Evolutionary conservation across 1,140 invertebrate species (phyloP), one percentile per base, ranked within the genome.

Genomic region (Aricia agestis): DNA sequence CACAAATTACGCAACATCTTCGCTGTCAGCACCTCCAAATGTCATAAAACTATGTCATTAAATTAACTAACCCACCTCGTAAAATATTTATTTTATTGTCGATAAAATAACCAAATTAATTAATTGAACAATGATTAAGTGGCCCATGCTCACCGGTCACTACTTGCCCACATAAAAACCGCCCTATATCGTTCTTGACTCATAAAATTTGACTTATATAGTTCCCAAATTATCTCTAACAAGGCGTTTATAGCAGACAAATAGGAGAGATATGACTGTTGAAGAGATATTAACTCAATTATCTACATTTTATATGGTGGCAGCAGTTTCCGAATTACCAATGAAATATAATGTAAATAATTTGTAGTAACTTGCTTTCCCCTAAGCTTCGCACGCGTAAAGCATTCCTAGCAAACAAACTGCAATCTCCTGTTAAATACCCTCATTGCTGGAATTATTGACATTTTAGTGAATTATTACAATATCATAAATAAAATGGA

Each of bases 111-210:
- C 85, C 76, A 84, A 84, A 90, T 86, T 87, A 89, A 91, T 91
- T 91, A 91, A 90, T 91, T 89, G 89, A 83, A 82, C 84, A 85
- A 89, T 91, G 85, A 91, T 88, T 86, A 88, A 90, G 75, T 84
- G 69, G 80, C 73, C 76, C 78, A 80, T 81, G 75, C 74, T 66
- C 76, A 76, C 74, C 58, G 79, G 70, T 75, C 73, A 81, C 82
- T 77, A 78, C 78, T 77, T 74, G 69, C 74, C 13, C 13, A 52
- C 74, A 75, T 63, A 63, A 63, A 52, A 63, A 59, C 58, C 57
- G 74, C 72, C 76, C 81, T 77, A 81, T 81, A 76, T 75, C 71
- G 72, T 78, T 71, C 71, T 71, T 71, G 74, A 76, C 75, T 78
- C 80, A 76, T 80, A 81, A 84, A 86, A 82, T 81, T 79, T 76